A percentile compares a stretch with the other conserved stretches of the same genome.
phyloP scores from a whole-genome alignment of 2,888 invertebrate species.

The Glyphotaelius pellucidus region DNA sequence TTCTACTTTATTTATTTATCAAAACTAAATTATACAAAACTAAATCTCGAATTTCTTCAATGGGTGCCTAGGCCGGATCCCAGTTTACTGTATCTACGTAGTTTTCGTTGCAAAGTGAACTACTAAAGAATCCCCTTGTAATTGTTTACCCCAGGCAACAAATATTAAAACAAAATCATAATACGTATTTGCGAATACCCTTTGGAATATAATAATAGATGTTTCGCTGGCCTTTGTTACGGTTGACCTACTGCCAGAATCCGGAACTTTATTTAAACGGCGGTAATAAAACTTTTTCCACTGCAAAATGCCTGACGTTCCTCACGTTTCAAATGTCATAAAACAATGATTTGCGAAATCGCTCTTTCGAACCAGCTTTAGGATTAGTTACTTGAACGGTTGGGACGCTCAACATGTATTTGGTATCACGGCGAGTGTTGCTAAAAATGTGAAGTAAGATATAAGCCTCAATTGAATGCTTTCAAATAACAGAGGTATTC shows the following conservation, averaged over 20 bases:
- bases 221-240: neutral
- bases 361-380: neutral
- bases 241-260: neutral
- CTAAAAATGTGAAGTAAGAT: no score
- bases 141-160: neutral
- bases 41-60: no score
- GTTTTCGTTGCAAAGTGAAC: neutral
- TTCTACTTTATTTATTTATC: no score
- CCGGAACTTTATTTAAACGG: neutral
- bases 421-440: neutral
- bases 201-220: neutral
- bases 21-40: no score
- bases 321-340: neutral
- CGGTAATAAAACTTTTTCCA: neutral
- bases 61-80: neutral
- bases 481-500: neutral
- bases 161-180: neutral
- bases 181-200: neutral
- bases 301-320: neutral
- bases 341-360: neutral
- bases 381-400: neutral
- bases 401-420: neutral
- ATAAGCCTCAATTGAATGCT: neutral
- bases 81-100: neutral
- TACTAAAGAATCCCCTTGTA: no score